Evolutionary conservation across 2,113 vertebrate species (phyloP).

Genomic region (Rattus norvegicus): GRCr8 NC_086021.1:149103501-149104000

Average conservation of each 20-base stretch:
- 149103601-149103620: background rate
- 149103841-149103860: no score
- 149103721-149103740: conserved; percentile 42
- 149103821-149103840: conserved; percentile 12
- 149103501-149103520: no score
- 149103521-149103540: no score
- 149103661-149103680: background rate
- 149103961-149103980: no score
- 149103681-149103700: background rate
- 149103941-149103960: no score
- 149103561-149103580: background rate
- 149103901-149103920: no score
- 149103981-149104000: no score
- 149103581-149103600: background rate
- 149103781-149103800: background rate
- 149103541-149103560: background rate
- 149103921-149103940: no score
- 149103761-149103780: background rate
- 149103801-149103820: conserved; percentile 33
- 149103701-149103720: background rate
- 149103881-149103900: no score
- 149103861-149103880: no score
- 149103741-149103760: conserved; percentile 15
- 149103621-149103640: background rate
- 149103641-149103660: background rate